Conservation (phyloP, 2,888 invertebrate genomes). For the Orthosia cruda region DNA sequence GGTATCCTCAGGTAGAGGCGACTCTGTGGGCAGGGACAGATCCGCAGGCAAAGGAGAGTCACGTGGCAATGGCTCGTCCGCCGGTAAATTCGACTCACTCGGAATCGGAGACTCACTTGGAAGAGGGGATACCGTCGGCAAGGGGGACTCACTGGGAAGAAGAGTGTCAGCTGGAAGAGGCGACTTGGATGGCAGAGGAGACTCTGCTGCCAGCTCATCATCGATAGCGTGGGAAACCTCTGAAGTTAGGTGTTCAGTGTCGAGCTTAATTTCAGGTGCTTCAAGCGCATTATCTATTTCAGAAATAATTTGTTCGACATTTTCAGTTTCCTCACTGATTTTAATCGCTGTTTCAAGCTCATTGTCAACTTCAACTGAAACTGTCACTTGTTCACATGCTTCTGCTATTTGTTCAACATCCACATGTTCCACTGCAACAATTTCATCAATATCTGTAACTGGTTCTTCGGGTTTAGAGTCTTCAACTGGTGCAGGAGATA, state of each 20-base stretch:
- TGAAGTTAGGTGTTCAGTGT: constrained; percentile 56
- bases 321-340: constrained; percentile 47
- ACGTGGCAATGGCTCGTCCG: constrained; percentile 60
- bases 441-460: constrained; percentile 56
- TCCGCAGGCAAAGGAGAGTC: constrained; percentile 69
- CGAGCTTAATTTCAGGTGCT: constrained; percentile 64
- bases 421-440: constrained; percentile 41
- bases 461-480: constrained; percentile 61
- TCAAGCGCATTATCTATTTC: constrained; percentile 51
- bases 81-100: constrained; percentile 67
- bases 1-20: constrained; percentile 57
- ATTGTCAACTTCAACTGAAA: constrained; percentile 17
- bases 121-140: constrained; percentile 66
- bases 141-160: constrained; percentile 66
- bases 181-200: constrained; percentile 58
- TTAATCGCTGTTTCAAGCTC: constrained; percentile 23
- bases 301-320: constrained; percentile 47
- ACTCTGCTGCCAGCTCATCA: constrained; percentile 50
- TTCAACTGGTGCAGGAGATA: constrained; percentile 61
- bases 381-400: constrained; percentile 14
- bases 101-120: constrained; percentile 67
- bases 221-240: constrained; percentile 46
- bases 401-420: constrained; percentile 20
- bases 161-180: constrained; percentile 62
- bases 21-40: constrained; percentile 65